Percentiles rank a stretch among this genome's conserved stretches.
These are phyloP conservation scores for Drosophila subquinaria DNA, from an alignment of 2,888 invertebrate species.

Conservation along the genomic window DNA sequence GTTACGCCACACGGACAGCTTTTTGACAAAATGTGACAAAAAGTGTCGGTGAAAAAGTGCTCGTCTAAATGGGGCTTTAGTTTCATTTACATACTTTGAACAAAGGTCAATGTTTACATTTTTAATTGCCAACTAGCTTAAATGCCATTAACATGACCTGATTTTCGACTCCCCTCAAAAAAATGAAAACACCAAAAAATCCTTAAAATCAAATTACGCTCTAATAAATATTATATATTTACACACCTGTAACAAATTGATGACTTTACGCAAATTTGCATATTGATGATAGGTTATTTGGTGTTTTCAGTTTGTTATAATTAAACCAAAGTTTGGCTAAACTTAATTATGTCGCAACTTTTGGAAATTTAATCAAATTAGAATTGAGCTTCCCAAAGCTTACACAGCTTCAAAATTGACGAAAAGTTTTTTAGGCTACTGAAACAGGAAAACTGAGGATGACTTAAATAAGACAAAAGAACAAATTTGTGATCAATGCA, in stretches of 20 bases:
- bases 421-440: not conserved
- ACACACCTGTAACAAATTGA: constrained; percentile 11
- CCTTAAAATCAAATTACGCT: constrained; percentile 27
- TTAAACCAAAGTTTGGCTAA: constrained; percentile 53
- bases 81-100: not conserved
- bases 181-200: not conserved
- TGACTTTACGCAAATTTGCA: constrained; percentile 41
- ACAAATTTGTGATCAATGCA: not conserved
- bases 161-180: not conserved
- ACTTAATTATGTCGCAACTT: constrained; percentile 46
- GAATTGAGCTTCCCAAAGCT: constrained; percentile 17
- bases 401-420: not conserved
- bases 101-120: not conserved
- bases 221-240: constrained; percentile 14
- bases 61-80: no score
- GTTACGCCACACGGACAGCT: no score
- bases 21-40: no score
- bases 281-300: constrained; percentile 41
- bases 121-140: not conserved
- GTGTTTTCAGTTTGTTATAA: constrained; percentile 29
- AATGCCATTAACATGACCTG: not conserved
- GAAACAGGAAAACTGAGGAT: not conserved
- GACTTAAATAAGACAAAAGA: not conserved
- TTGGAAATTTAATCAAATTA: constrained; percentile 46
- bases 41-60: no score